These are phyloP conservation scores for Tiphia femorata DNA, from an alignment of 2,888 invertebrate genomes.

Conservation along the genomic window DNA sequence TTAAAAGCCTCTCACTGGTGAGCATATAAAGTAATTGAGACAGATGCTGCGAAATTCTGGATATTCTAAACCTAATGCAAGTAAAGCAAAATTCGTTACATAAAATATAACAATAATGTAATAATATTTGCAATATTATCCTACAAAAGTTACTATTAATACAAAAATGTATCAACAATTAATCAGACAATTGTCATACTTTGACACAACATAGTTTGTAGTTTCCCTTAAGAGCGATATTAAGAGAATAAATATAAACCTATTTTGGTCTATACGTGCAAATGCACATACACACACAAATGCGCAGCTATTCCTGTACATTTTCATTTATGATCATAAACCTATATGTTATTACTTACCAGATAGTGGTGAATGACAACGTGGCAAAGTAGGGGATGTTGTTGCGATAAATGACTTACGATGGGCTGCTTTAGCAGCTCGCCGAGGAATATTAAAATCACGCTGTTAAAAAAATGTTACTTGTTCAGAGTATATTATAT, in stretches of 20 bases:
- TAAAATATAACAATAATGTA: not conserved
- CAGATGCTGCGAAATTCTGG: slow-evolving; percentile 23
- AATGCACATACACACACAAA: not conserved
- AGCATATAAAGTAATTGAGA: not conserved
- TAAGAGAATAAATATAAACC: not conserved
- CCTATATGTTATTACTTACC: slow-evolving; percentile 62
- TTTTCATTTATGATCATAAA: too few relatives aligned
- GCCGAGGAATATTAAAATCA: slow-evolving; percentile 69
- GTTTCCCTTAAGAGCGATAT: not conserved
- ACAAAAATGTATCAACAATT: too few relatives aligned
- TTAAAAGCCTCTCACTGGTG: not conserved
- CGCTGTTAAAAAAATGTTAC: slow-evolving; percentile 53
- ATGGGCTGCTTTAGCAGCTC: slow-evolving; percentile 75
- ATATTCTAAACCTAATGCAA: not conserved
- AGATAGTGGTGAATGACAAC: slow-evolving; percentile 85
- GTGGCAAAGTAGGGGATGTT: slow-evolving; percentile 80
- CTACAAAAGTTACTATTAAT: too few relatives aligned
- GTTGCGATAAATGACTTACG: slow-evolving; percentile 82
- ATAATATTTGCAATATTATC: too few relatives aligned
- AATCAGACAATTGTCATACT: too few relatives aligned
- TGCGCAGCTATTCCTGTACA: too few relatives aligned
- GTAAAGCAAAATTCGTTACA: too few relatives aligned
- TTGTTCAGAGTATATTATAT: too few relatives aligned
- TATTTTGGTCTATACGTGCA: not conserved
- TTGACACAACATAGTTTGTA: too few relatives aligned